Evolutionary conservation across 2,797 vertebrate genomes (phyloP).

Genomic region (Harpagifer antarcticus): DNA sequence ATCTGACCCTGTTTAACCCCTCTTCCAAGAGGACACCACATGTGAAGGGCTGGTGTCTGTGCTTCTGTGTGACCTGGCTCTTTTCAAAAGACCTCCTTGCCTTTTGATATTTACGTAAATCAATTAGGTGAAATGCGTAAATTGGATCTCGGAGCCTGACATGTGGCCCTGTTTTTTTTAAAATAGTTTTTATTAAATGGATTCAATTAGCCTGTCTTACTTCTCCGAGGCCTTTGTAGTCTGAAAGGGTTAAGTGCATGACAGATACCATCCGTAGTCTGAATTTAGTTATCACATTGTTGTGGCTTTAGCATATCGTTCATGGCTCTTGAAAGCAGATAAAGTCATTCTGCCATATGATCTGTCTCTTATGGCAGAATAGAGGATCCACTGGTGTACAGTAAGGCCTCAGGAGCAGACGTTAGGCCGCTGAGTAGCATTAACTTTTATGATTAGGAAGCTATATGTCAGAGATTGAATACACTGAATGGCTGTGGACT

Average conservation of each 20-base stretch:
- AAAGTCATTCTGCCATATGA: conserved; percentile 64
- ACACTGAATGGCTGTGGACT: too few relatives aligned
- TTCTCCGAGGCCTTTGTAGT: conserved; percentile 67
- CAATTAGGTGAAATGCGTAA: conserved; percentile 69
- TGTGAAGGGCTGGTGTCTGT: conserved; percentile 29
- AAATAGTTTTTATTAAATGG: conserved; percentile 49
- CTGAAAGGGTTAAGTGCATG: conserved; percentile 70
- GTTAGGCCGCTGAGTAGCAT: neutral
- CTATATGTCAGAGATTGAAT: neutral
- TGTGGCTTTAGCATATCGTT: conserved; percentile 40
- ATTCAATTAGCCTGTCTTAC: conserved; percentile 74
- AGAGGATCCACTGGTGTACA: conserved; percentile 27
- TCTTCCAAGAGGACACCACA: neutral
- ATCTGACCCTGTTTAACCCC: conserved; percentile 36
- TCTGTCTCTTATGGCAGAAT: conserved; percentile 44
- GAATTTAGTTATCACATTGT: conserved; percentile 66
- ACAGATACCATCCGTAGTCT: conserved; percentile 62
- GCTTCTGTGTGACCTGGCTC: conserved; percentile 52
- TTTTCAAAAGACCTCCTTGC: conserved; percentile 46
- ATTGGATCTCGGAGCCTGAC: conserved; percentile 63
- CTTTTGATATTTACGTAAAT: conserved; percentile 74
- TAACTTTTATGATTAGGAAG: conserved; percentile 25
- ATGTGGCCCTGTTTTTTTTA: conserved; percentile 49
- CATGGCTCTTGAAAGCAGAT: conserved; percentile 62
- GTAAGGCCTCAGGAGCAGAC: conserved; percentile 41